Conservation (phyloP, 23 tunicate species). For the Ciona savignyi region DNA sequence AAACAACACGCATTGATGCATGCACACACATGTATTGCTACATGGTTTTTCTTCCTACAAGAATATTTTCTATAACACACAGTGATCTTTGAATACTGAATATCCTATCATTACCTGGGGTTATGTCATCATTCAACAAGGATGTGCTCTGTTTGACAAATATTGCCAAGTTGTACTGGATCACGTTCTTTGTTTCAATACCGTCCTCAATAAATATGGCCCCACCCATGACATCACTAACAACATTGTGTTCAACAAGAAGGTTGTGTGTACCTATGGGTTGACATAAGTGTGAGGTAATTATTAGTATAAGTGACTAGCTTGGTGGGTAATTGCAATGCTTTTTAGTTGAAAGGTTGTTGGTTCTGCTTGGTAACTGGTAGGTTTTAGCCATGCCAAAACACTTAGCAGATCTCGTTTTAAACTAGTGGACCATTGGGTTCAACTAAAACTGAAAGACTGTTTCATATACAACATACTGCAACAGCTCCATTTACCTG, state of each 20-base stretch:
- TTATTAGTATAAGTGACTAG: not conserved
- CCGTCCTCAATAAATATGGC: conserved; percentile 96
- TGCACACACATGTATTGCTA: no score
- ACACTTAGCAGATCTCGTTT: no score
- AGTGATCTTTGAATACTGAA: no score
- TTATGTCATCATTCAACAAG: conserved; percentile 79
- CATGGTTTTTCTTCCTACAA: no score
- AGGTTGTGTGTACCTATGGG: conserved; percentile 71
- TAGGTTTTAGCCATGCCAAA: no score
- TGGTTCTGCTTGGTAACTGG: not conserved
- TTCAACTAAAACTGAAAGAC: no score
- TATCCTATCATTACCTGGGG: conserved; percentile 76
- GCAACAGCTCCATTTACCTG: no score
- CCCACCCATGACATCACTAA: conserved; percentile 88
- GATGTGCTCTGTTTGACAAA: conserved; percentile 86
- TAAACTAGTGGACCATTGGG: no score
- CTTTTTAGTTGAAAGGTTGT: not conserved
- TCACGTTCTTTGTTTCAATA: conserved; percentile 68
- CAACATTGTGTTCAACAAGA: conserved; percentile 74
- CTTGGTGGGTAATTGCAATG: not conserved
- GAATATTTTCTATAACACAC: no score
- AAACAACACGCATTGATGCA: no score
- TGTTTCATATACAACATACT: no score
- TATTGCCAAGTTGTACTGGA: conserved; percentile 85
- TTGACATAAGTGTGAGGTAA: not conserved